Evolutionary conservation across 2,113 vertebrate genomes (phyloP), one percentile per base, ranked within the genome.

Genomic region (Sphaerodactylus townsendi): DNA sequence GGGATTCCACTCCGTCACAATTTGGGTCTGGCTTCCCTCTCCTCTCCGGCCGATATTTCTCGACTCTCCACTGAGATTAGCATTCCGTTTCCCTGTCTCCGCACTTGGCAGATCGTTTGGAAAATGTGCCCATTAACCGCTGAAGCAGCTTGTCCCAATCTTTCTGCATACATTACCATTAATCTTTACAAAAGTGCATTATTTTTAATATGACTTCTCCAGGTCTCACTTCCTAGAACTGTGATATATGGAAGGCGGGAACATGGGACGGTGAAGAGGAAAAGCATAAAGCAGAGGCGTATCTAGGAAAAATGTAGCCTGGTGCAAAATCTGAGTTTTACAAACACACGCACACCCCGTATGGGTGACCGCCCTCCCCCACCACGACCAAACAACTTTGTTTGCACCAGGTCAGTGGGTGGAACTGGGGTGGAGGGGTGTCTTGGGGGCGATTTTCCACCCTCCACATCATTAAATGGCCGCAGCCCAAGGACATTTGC

Each of bases 111-210:
- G 81, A 79, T 78, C 48, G 7, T 89, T 79, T 87, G 88, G 71
- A 91, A 92, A 93, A 89, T 85, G 87, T 86, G 90, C 87, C 25
- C 78, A 85, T 94, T 91, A 91, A 84, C 77, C 1, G 1, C 82
- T 71, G 41, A 89, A 89, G 77, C 1, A 84, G 79, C 64, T 87
- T 33, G 68, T 53, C 83, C 68, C 59, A 15, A 48, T 70, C 82
- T 69, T 85, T 81, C 81, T 81, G 33, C 0, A 1, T 19, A 11
- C 83, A 59, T 76, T 56, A 79, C 41, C 71, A 81, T 92, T 84
- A 64, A 89, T 94, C 86, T 90, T 79, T 39, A 5, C 66, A 82
- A 83, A 84, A 85, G 44, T 65, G 56, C 77, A 21, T 90, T 86
- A 77, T 25, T 41, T 33, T 83, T 68, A 82, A 56, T 30, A n/a